Evolutionary conservation across 1,140 invertebrate genomes (phyloP).

Genomic region (Polyergus mexicanus): DNA sequence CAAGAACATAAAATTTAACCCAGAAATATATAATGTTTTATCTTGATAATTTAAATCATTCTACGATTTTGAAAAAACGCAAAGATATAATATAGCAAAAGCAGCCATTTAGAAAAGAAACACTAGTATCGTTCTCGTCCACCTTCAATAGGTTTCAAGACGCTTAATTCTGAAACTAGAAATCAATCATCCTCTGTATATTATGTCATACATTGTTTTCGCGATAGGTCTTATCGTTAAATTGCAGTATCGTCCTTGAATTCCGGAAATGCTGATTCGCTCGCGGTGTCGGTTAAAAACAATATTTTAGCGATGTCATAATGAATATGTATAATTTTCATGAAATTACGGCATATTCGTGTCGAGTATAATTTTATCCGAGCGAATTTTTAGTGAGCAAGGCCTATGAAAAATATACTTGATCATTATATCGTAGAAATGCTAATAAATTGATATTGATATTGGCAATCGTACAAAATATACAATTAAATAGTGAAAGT

Average conservation of each 20-base stretch:
- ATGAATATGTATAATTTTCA: not conserved
- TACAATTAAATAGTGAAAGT: too few species aligned
- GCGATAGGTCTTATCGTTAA: constrained; percentile 29
- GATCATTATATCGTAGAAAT: not conserved
- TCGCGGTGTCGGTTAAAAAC: constrained; percentile 1
- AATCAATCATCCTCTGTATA: not conserved
- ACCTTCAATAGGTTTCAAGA: not conserved
- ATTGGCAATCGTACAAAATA: not conserved
- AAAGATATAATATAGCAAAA: not conserved
- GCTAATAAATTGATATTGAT: not conserved
- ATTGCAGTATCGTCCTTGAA: constrained; percentile 5
- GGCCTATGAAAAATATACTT: not conserved
- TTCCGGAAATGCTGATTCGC: not conserved
- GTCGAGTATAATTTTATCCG: not conserved
- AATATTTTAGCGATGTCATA: not conserved
- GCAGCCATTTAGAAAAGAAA: not conserved
- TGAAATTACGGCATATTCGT: not conserved
- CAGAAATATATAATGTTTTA: not conserved
- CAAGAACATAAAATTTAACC: not conserved
- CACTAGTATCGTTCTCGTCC: not conserved
- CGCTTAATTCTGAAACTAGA: not conserved
- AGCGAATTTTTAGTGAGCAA: not conserved
- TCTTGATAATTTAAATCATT: not conserved
- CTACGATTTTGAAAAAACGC: not conserved
- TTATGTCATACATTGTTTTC: not conserved